Evolutionary conservation across 2,113 vertebrate genomes (phyloP).

Genomic region (Pavo muticus): DNA sequence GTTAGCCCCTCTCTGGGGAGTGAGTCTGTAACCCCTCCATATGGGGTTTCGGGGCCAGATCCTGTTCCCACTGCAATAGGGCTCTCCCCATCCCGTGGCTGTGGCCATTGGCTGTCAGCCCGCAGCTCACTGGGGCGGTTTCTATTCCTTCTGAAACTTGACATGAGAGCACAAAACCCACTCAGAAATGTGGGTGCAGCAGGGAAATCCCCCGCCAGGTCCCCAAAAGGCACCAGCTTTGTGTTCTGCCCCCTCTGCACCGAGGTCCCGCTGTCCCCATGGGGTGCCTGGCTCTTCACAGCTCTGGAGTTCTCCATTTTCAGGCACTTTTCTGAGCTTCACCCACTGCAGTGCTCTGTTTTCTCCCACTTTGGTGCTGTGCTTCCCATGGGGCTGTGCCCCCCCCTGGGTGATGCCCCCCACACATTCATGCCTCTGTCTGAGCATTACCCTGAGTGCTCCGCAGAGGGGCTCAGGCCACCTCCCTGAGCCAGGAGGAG

Average conservation of each 20-base stretch:
- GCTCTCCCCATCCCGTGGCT: not conserved
- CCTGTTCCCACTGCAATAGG: not conserved
- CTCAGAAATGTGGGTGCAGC: not conserved
- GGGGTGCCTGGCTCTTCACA: not conserved
- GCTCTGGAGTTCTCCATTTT: rapidly evolving
- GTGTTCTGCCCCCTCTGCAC: not conserved
- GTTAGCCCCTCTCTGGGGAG: not conserved
- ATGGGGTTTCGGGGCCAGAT: not conserved
- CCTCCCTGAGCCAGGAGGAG: not conserved
- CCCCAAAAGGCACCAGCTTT: rapidly evolving
- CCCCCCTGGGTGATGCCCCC: too few relatives aligned
- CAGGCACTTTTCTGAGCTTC: rapidly evolving
- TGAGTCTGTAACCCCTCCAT: not conserved
- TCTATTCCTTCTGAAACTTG: constrained; percentile 24
- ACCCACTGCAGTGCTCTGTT: rapidly evolving
- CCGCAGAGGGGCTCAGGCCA: not conserved
- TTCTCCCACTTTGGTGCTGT: not conserved
- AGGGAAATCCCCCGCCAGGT: not conserved
- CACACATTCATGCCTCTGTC: not conserved
- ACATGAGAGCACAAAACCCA: not conserved
- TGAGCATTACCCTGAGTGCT: not conserved
- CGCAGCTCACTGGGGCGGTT: not conserved
- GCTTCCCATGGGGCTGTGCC: not conserved
- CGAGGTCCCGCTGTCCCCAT: rapidly evolving
- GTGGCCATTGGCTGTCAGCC: rapidly evolving